Evolutionary conservation across 1,140 invertebrate species (phyloP), one percentile per base, ranked within the genome.

Genomic region (Drosophila pruinosa): DNA sequence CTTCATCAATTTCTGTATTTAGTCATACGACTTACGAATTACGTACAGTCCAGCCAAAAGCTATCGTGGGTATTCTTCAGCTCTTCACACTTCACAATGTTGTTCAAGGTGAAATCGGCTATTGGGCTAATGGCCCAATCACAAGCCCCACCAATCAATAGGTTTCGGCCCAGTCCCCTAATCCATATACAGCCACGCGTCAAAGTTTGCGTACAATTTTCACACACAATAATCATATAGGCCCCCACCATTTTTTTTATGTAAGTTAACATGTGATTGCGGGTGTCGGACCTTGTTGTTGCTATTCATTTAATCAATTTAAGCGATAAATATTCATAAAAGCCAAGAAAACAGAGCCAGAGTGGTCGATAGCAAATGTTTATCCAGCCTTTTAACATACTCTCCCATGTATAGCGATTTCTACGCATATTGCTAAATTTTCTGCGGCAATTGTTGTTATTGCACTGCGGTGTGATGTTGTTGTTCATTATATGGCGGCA

Each of bases 261-360:
- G 45, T 78, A 71, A 83, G 63, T 59, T 57, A 43, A 57, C 73
- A 81, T 83, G 67, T 79, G 80, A 78, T 77, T 77, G 65, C 68
- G 64, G 58, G 39, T 38, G 38, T 82, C 72, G 71, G 21, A 8
- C 8, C 26, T 59, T 78, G 52, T 68, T 83, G 57, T 83, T 70
- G 62, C 54, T 61, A 57, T 48, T 62, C 17, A 63, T 79, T 72
- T 69, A 64, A 72, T 75, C 80, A 75, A 83, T 85, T 69, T 62
- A 54, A 19, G 72, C 72, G 54, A 83, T 85, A 85, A 83, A 83
- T 76, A 76, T 75, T 75, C 75, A 79, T 79, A 79, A 47, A 73
- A 56, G 67, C 67, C 15, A 58, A 39, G 68, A 69, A 68, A 75
- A 85, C 81, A 77, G 68, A 61, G 31, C 53, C 72, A 67, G 7